Base-by-base conservation (phyloP, 53 echinoderm and acorn worm genomes). In the Paracentrotus lividus region DNA sequence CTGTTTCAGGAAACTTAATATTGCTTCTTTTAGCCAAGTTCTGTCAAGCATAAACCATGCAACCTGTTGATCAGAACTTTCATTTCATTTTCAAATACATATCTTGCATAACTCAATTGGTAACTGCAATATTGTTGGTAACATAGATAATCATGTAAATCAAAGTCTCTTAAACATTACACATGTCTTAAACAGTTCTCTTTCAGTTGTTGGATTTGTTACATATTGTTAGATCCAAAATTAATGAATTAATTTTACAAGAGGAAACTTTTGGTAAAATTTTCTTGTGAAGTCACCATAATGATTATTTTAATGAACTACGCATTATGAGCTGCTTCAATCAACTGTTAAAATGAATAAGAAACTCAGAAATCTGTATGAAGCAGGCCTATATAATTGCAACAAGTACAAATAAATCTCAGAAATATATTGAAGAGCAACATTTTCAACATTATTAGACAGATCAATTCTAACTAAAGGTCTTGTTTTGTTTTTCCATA, bases 251-350 rank as follows among this genome's bases (percentile, higher is more conserved):
- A 34, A 1, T 68, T 68, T 7, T 6, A 31, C 13, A 68, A 68
- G 13, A 3, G 5, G 8, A 34, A 68, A 68, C 68, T 68, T 32
- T 68, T 31, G 29, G 65, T 23, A 65, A 23, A 65, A 65, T 65
- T 65, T 65, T 65, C 65, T 20, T 65, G 13, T 15, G 24, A 65
- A 65, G 13, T n/a, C 23, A 15, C 65, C 65, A 65, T 65, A 5
- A 65, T 65, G 5, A 65, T 65, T 18, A 65, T 65, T 65, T 65
- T 65, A 18, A n/a, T n/a, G 13, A n/a, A n/a, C 65, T 65, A 13
- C 24, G 65, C n/a, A 23, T 65, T n/a, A 65, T 65, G 65, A 65
- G 65, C 65, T 5, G 65, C 65, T 65, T 65, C 65, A 65, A 65
- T 65, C 26, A 65, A 13, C 23, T 65, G 13, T 65, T n/a, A 13